These are phyloP conservation scores for Ceratina calcarata DNA, from an alignment of 1,140 invertebrate genomes.

Conservation along the genomic window DNA sequence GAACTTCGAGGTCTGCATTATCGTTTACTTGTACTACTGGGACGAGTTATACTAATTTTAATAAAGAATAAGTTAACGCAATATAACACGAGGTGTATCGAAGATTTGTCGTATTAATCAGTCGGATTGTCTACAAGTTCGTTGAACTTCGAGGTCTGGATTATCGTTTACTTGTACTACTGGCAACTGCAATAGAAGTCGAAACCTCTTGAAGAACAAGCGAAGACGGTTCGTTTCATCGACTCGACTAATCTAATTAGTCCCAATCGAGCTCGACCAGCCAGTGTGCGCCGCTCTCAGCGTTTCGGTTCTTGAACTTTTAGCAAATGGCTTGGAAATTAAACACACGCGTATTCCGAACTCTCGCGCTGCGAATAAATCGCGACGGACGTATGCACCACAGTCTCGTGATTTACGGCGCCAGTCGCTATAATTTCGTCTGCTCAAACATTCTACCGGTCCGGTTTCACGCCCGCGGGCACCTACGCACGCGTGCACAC, in stretches of 20 bases:
- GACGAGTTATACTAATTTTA: no score
- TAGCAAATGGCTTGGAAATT: neutral
- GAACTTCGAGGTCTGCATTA: no score
- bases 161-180: no score
- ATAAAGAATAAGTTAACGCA: no score
- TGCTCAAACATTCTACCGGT: neutral
- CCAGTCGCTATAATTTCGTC: conserved; percentile 13
- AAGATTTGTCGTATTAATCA: no score
- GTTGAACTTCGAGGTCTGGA: no score
- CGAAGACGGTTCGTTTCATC: neutral
- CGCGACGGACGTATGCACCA: neutral
- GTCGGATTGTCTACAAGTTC: no score
- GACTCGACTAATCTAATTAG: neutral
- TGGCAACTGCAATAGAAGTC: neutral
- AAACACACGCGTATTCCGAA: neutral
- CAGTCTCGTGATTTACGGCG: neutral
- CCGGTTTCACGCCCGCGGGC: neutral
- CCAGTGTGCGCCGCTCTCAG: neutral
- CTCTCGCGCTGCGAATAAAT: conserved; percentile 16
- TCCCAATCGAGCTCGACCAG: neutral
- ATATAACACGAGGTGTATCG: no score
- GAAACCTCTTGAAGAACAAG: neutral
- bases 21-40: no score
- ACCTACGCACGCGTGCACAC: no score
- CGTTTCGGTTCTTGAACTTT: neutral